Conservation (phyloP, 2,113 vertebrate species). For the Sus scrofa region T2T-Sscrofa CM000826.6:28954501-28955000, state of each 20-base stretch:
- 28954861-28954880: no score
- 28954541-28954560: conserved; percentile 17
- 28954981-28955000: no score
- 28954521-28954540: neutral
- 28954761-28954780: neutral
- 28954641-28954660: neutral
- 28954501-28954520: conserved; percentile 29
- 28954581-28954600: neutral
- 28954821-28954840: no score
- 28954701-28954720: neutral
- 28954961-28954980: no score
- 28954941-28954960: no score
- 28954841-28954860: no score
- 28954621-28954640: neutral
- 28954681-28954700: neutral
- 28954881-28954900: no score
- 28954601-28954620: neutral
- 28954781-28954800: neutral
- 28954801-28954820: no score
- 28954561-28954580: neutral
- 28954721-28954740: neutral
- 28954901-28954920: no score
- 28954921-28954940: no score
- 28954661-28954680: neutral
- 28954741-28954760: conserved; percentile 55